Evolutionary conservation across 1,140 invertebrate genomes (phyloP).

Genomic region (Daktulosphaira vitifoliae): DNA sequence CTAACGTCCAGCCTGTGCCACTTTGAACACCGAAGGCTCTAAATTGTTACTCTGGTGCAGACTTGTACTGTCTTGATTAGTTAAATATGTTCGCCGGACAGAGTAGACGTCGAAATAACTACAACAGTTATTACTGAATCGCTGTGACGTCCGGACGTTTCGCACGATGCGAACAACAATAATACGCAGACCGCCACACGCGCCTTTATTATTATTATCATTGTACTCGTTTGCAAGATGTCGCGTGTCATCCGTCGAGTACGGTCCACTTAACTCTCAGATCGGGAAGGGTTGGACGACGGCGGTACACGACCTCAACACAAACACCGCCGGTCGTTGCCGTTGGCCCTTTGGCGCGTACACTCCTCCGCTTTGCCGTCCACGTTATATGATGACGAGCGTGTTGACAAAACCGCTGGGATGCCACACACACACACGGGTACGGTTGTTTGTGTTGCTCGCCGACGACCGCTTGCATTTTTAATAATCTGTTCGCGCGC

Average conservation of each 20-base stretch:
- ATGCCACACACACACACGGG: neutral
- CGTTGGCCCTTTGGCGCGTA: neutral
- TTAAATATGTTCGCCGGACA: too few relatives aligned
- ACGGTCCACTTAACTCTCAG: constrained; percentile 23
- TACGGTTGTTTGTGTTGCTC: neutral
- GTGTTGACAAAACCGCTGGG: constrained; percentile 23
- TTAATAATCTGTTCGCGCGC: neutral
- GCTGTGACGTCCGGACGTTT: too few relatives aligned
- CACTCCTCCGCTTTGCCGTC: too few relatives aligned
- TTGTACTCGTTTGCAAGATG: constrained; percentile 10
- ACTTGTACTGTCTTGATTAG: too few relatives aligned
- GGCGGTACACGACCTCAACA: neutral
- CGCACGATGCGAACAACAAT: too few relatives aligned
- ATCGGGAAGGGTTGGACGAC: neutral
- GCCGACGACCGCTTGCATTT: neutral
- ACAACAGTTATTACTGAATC: too few relatives aligned
- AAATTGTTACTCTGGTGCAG: too few relatives aligned
- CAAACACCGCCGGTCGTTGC: neutral
- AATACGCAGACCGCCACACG: too few relatives aligned
- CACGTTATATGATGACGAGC: neutral
- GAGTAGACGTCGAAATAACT: too few relatives aligned
- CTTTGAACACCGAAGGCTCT: too few relatives aligned
- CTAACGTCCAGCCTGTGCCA: too few relatives aligned
- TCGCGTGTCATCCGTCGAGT: neutral
- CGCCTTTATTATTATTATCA: neutral